These are phyloP conservation scores for Callochromis pleurospilus DNA, from an alignment of 2,113 vertebrate species.

Conservation along the genomic window DNA sequence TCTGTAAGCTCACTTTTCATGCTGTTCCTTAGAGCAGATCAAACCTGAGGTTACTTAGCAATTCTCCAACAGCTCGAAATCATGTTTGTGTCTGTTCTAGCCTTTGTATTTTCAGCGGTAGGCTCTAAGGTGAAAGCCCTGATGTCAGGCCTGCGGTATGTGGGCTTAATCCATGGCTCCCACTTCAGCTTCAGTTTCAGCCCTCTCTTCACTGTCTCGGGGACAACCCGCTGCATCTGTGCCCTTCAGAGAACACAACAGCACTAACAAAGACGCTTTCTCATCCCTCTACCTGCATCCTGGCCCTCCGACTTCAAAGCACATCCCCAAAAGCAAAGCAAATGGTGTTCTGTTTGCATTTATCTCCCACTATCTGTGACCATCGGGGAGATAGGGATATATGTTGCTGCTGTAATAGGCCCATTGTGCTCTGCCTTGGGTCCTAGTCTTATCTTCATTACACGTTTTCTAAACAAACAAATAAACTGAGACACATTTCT, in stretches of 20 bases:
- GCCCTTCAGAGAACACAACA: neutral
- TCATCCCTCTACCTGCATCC: constrained; percentile 22
- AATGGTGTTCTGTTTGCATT: constrained; percentile 39
- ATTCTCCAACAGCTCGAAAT: neutral
- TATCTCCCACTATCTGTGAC: constrained; percentile 47
- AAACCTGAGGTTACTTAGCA: constrained; percentile 1
- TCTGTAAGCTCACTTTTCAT: neutral
- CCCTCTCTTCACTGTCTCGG: neutral
- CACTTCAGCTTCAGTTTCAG: constrained; percentile 4
- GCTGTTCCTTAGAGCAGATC: constrained; percentile 2
- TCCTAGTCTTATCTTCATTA: constrained; percentile 50
- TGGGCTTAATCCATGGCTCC: constrained; percentile 11
- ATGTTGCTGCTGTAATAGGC: constrained; percentile 27
- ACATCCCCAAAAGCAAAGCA: neutral
- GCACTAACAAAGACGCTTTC: neutral
- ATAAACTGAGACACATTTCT: constrained; percentile 19
- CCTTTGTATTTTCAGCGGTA: neutral
- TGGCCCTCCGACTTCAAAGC: constrained; percentile 37
- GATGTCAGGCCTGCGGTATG: constrained; percentile 40
- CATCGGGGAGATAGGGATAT: constrained; percentile 22
- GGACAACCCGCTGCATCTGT: neutral
- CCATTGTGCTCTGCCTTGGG: constrained; percentile 40
- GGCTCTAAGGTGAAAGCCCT: constrained; percentile 30
- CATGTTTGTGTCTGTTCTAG: neutral
- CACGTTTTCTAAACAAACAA: constrained; percentile 37